These are phyloP conservation scores for Macroglossus sobrinus DNA, from an alignment of 2,113 vertebrate genomes.

Conservation along the genomic window DNA sequence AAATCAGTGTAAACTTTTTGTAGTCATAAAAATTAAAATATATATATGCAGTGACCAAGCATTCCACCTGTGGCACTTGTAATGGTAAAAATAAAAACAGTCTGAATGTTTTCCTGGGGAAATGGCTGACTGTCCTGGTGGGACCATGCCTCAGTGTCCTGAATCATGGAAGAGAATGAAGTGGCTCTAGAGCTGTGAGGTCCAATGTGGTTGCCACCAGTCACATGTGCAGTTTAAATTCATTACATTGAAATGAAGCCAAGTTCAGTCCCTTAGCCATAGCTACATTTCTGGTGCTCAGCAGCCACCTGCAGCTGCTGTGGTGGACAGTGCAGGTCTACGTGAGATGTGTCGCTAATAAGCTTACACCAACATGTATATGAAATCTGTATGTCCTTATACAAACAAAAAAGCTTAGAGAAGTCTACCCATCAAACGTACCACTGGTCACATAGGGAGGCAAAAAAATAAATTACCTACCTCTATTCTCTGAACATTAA, in stretches of 20 bases:
- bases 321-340: neutral
- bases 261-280: neutral
- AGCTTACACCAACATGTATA: neutral
- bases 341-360: no score
- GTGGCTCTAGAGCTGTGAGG: no score
- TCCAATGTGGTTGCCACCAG: neutral
- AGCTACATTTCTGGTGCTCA: neutral
- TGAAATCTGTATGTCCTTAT: neutral
- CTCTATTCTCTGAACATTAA: neutral
- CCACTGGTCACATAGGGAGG: neutral
- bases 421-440: neutral
- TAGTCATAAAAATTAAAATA: neutral
- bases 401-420: neutral
- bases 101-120: neutral
- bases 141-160: accelerated
- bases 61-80: neutral
- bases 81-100: neutral
- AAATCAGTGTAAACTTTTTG: neutral
- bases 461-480: neutral
- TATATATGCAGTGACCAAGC: neutral
- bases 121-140: neutral
- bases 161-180: neutral
- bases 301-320: no score
- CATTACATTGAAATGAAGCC: neutral
- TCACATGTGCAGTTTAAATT: neutral